Base-by-base conservation (phyloP, 1,140 invertebrate genomes). In the Tribolium castaneum region DNA sequence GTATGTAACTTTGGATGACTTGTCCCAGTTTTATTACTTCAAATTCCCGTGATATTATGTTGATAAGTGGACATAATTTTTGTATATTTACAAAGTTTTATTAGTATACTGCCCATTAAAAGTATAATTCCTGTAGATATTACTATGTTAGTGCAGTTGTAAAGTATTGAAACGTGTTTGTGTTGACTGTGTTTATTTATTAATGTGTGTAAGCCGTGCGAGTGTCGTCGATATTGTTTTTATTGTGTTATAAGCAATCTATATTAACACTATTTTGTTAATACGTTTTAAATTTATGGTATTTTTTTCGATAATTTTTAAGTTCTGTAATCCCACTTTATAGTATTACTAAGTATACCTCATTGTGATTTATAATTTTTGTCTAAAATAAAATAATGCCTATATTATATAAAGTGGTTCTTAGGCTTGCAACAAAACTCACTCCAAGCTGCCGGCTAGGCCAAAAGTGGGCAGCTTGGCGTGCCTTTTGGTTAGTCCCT, bases 331-430 rank as follows among this genome's bases (percentile, higher is more conserved):
- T 75, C 52, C 77, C 73, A 49, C 70, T 81, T 76, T 81, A 77
- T 82, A 82, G 82, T 82, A 82, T 82, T 82, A 82, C 77, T 81
- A 80, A 79, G 80, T 76, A 80, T 82, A 81, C 80, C 80, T 79
- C 82, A 82, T 82, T 82, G 80, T 82, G 80, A 81, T 81, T 45
- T 77, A 78, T 72, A 78, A 10, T 80, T 81, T 80, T 81, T 82
- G 78, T 79, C 71, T 66, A 76, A 81, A 81, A 79, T 78, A 81
- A 77, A 66, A 66, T 35, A 66, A 34, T 25, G 34, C 54, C 10
- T 66, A 66, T 66, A 66, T 66, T 66, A 66, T 35, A 39, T 35
- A 66, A 66, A 66, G 59, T 66, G 25, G 59, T 66, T 62, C 34
- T 66, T 66, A 66, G 59, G 59, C 45, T 49, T 50, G 49, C 70